phyloP scores from a whole-genome alignment of 2,888 invertebrate species.

The Heliconius hortense region DNA sequence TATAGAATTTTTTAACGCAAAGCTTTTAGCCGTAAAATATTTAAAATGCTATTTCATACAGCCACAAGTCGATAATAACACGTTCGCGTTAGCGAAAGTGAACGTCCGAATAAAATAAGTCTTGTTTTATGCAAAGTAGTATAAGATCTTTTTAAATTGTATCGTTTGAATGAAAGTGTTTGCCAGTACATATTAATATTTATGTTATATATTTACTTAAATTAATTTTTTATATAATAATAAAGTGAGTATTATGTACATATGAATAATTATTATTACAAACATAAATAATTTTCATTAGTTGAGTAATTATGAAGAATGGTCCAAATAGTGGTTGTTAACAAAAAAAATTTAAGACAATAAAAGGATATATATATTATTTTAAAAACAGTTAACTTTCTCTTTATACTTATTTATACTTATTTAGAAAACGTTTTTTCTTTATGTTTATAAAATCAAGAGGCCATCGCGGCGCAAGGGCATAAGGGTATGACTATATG shows the following conservation, averaged over 20 bases:
- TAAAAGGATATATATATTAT: too few species aligned
- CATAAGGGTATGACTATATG: too few species aligned
- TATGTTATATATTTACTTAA: constrained; percentile 5
- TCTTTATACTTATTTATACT: too few species aligned
- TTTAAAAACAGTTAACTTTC: too few species aligned
- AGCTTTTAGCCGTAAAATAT: not conserved
- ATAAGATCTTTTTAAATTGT: constrained; percentile 10
- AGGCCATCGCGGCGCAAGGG: too few species aligned
- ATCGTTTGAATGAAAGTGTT: constrained; percentile 15
- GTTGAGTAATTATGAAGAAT: not conserved
- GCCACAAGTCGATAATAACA: constrained; percentile 23
- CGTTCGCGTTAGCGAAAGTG: constrained; percentile 38
- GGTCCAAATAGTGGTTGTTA: not conserved
- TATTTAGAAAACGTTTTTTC: too few species aligned
- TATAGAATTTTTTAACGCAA: not conserved
- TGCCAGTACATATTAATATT: constrained; percentile 1
- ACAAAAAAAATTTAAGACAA: not conserved
- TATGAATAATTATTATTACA: not conserved
- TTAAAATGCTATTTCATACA: constrained; percentile 15
- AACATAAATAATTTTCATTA: not conserved
- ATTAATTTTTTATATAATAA: constrained; percentile 3
- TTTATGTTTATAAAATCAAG: too few species aligned
- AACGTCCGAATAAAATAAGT: constrained; percentile 32
- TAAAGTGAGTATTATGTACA: not conserved
- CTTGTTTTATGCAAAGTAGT: constrained; percentile 36